These are phyloP conservation scores for Aphis craccivora DNA, from an alignment of 1,140 invertebrate species.

Conservation along the genomic window DNA sequence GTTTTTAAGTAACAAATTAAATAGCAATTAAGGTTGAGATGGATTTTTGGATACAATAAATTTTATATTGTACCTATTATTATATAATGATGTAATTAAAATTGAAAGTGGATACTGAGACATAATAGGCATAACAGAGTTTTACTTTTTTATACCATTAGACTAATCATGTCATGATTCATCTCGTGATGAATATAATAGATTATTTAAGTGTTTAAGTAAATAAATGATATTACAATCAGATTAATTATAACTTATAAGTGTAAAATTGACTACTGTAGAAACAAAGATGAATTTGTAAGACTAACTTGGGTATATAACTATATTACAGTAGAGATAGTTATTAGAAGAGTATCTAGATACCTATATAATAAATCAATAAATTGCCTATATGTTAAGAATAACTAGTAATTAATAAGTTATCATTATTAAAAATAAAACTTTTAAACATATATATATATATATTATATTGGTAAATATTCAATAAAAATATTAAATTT, in stretches of 20 bases:
- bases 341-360: too few relatives aligned
- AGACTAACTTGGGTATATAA: not conserved
- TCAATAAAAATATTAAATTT: not conserved
- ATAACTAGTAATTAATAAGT: not conserved
- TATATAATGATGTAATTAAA: not conserved
- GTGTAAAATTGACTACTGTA: not conserved
- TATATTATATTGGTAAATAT: not conserved
- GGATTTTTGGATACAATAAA: not conserved
- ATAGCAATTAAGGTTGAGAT: not conserved
- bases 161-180: too few relatives aligned
- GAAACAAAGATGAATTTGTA: not conserved
- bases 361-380: too few relatives aligned
- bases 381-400: not conserved
- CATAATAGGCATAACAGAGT: not conserved
- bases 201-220: not conserved
- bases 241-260: not conserved
- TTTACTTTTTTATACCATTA: not conserved
- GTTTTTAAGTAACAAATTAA: slow-evolving; percentile 52
- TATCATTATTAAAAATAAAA: too few relatives aligned
- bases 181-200: not conserved
- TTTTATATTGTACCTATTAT: not conserved
- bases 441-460: too few relatives aligned
- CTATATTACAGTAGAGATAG: too few relatives aligned
- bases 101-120: not conserved
- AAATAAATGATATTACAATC: not conserved